Evolutionary conservation across 2,113 vertebrate species (phyloP).

Genomic region (Pluvialis apricaria): DNA sequence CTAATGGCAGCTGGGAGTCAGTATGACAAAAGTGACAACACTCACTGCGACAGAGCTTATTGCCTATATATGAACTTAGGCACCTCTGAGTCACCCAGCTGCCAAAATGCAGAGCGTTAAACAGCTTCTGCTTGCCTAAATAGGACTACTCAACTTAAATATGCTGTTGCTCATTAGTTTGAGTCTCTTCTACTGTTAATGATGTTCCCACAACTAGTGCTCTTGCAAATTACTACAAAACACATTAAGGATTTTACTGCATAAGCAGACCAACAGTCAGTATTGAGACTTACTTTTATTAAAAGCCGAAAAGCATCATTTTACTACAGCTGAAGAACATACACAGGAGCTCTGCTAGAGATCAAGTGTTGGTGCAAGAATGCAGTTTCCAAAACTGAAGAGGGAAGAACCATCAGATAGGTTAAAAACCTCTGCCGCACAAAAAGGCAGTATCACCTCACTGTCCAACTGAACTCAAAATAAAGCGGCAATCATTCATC

Average conservation of each 20-base stretch:
- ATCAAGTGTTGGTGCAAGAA: background rate
- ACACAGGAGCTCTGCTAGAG: background rate
- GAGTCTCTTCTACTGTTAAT: background rate
- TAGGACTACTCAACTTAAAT: background rate
- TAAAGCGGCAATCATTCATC: background rate
- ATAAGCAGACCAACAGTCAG: background rate
- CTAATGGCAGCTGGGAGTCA: background rate
- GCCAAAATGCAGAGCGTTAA: background rate
- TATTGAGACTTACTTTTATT: background rate
- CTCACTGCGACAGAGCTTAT: background rate
- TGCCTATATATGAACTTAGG: background rate
- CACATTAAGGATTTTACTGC: background rate
- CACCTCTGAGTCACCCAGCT: background rate
- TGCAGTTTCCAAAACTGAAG: background rate
- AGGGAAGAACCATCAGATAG: background rate
- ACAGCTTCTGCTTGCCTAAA: background rate
- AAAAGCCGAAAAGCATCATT: background rate
- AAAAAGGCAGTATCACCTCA: background rate
- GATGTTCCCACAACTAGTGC: background rate
- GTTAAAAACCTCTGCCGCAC: background rate
- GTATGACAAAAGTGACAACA: rapidly evolving
- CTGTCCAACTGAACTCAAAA: background rate
- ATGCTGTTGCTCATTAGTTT: background rate
- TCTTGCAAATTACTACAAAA: background rate
- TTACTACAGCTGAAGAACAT: background rate